phyloP scores from a whole-genome alignment of 2,113 vertebrate species.

The Strix aluco region DNA sequence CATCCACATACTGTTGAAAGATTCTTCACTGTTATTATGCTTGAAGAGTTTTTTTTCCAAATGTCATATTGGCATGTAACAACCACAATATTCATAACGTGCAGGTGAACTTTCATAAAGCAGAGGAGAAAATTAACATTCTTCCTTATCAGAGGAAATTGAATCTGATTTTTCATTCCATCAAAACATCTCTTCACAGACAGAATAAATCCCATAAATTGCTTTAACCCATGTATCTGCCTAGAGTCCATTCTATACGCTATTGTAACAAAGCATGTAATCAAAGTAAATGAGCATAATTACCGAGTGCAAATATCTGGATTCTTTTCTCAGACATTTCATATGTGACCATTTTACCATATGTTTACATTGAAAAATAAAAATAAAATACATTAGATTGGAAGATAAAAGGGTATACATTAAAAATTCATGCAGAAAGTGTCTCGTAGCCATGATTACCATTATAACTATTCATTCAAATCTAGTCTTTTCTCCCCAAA shows the following conservation, averaged over 20 bases:
- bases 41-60: slow-evolving; percentile 1
- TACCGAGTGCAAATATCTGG: not conserved
- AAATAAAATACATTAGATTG: not conserved
- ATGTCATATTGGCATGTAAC: not conserved
- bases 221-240: not conserved
- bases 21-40: not conserved
- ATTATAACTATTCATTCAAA: not conserved
- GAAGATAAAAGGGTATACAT: not conserved
- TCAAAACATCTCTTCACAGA: slow-evolving; percentile 9
- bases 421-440: not conserved
- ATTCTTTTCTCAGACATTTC: not conserved
- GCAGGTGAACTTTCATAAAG: not conserved
- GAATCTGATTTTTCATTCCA: slow-evolving; percentile 27
- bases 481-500: not conserved
- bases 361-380: not conserved
- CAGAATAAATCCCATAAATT: not conserved
- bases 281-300: slow-evolving; percentile 43
- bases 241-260: not conserved
- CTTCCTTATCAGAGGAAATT: not conserved
- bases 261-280: not conserved
- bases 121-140: not conserved
- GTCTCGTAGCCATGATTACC: not conserved
- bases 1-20: not conserved
- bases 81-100: not conserved
- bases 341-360: not conserved